phyloP scores from a whole-genome alignment of 1,140 invertebrate species.

The Maconellicoccus hirsutus region DNA sequence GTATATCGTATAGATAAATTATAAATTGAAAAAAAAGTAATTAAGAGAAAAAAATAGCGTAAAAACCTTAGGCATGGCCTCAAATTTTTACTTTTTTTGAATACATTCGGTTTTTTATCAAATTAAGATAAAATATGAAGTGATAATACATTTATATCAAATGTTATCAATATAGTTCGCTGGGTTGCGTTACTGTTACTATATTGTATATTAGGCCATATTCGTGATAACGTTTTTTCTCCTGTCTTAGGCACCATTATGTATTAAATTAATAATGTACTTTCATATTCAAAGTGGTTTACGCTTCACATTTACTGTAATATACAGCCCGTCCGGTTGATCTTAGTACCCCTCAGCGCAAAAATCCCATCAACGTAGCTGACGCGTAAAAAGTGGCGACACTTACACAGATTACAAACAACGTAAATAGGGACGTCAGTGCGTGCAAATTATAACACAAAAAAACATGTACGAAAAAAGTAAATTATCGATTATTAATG shows the following conservation, averaged over 20 bases:
- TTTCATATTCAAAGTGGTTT: background rate
- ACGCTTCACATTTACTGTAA: no score
- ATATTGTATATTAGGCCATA: background rate
- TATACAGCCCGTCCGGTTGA: no score
- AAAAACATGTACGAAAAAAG: no score
- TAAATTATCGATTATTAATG: no score
- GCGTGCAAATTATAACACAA: no score
- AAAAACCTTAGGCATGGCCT: background rate
- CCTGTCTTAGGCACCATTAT: no score
- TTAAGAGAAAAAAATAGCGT: background rate
- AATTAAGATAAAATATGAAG: conserved; percentile 1
- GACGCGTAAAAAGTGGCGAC: no score
- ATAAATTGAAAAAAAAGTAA: background rate
- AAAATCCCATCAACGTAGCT: no score
- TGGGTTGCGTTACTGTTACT: conserved; percentile 7
- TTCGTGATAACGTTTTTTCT: background rate
- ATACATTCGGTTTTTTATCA: background rate
- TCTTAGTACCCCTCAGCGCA: no score
- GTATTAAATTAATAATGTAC: conserved; percentile 2
- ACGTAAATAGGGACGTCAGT: no score
- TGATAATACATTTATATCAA: background rate
- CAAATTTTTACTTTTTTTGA: background rate
- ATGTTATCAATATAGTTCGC: background rate
- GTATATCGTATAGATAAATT: no score
- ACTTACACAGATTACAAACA: no score